A percentile compares a stretch with the other conserved stretches of the same genome.
These are phyloP conservation scores for Peromyscus nudipes DNA, from an alignment of 2,797 vertebrate genomes.

Conservation along the genomic window DNA sequence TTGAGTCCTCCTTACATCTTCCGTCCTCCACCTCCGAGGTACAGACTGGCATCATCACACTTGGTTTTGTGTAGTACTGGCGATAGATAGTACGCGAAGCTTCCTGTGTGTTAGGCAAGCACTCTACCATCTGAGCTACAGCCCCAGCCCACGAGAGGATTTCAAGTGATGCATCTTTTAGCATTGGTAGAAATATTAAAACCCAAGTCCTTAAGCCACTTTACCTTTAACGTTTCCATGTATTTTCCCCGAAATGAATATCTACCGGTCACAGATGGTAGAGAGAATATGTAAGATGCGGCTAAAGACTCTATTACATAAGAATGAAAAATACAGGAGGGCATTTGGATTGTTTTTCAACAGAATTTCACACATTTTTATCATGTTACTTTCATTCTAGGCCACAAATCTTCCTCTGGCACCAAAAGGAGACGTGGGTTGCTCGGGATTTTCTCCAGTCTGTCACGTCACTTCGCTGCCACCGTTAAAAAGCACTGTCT, in stretches of 20 bases:
- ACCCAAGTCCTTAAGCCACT: background rate
- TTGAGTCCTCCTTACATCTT: background rate
- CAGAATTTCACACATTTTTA: constrained; percentile 11
- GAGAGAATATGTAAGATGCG: background rate
- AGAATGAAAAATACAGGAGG: background rate
- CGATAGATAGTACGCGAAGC: background rate
- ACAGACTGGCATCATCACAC: no score
- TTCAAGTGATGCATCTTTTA: background rate
- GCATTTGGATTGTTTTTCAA: constrained; percentile 8
- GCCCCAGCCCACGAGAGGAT: background rate
- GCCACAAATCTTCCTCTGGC: constrained; percentile 40
- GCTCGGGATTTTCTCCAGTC: constrained; percentile 36
- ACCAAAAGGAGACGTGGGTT: constrained; percentile 19
- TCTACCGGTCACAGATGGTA: background rate
- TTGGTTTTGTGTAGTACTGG: background rate
- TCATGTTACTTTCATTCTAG: constrained; percentile 48
- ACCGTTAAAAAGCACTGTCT: constrained; percentile 5
- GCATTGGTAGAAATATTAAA: background rate
- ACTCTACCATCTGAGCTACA: background rate
- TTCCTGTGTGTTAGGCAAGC: background rate
- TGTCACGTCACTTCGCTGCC: background rate
- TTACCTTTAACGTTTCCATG: background rate
- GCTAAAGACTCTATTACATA: background rate
- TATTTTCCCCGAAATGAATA: background rate
- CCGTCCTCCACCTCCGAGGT: background rate